A percentile compares a stretch with the other conserved stretches of the same genome.
Evolutionary conservation across 2,797 vertebrate genomes (phyloP).

Genomic region (Lepilemur septentrionalis): DNA sequence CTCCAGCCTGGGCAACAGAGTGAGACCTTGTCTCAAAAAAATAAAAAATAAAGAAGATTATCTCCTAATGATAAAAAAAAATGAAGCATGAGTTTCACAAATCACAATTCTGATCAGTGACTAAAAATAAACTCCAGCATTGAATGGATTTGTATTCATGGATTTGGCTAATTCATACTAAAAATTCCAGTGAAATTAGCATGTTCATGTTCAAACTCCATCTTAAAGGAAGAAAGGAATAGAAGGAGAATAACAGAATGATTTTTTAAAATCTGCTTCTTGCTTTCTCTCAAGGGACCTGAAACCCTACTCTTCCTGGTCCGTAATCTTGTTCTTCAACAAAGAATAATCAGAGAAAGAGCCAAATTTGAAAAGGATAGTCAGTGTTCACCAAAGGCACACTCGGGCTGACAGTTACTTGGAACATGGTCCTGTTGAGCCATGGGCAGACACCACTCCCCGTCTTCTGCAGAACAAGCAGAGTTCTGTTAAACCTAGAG

Average conservation of each 20-base stretch:
- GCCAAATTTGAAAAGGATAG: background rate
- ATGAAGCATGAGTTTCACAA: background rate
- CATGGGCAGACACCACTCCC: background rate
- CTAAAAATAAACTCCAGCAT: background rate
- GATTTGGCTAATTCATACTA: background rate
- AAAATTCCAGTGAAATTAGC: background rate
- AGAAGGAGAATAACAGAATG: background rate
- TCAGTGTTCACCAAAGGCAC: background rate
- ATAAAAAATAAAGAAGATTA: background rate
- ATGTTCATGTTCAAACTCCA: background rate
- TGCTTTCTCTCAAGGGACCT: background rate
- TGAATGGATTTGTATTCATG: background rate
- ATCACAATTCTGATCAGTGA: background rate
- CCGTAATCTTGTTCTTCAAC: background rate
- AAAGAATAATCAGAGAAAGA: background rate
- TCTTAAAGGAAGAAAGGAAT: background rate
- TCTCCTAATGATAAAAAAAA: background rate
- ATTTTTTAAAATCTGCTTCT: background rate
- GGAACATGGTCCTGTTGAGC: background rate
- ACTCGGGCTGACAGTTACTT: too few species aligned
- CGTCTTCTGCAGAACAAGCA: background rate
- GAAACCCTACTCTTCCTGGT: background rate
- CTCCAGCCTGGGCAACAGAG: background rate
- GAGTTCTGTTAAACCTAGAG: background rate
- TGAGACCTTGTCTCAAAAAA: background rate